Percentiles rank a stretch among this genome's conserved stretches.
These are phyloP conservation scores for Streblospio benedicti DNA, from an alignment of 1,140 invertebrate genomes.

Conservation along the genomic window DNA sequence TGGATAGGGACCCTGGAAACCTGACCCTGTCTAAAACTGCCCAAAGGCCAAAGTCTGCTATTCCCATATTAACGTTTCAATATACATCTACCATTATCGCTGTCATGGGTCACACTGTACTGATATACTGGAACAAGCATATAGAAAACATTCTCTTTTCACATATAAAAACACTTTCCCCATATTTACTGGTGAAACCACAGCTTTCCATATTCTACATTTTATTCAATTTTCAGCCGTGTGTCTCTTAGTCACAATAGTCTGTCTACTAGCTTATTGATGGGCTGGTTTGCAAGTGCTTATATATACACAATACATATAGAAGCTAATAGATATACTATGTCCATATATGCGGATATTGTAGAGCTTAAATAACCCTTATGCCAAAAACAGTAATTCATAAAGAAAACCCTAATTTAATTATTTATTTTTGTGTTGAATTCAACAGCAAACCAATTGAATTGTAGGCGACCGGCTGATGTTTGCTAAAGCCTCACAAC, in stretches of 20 bases:
- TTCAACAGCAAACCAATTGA: neutral
- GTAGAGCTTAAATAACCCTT: neutral
- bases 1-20: neutral
- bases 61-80: neutral
- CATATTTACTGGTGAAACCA: too few relatives aligned
- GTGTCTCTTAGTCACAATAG: too few relatives aligned
- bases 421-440: neutral
- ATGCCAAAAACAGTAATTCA: neutral
- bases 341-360: neutral
- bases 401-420: neutral
- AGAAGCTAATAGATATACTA: neutral
- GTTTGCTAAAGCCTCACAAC: conserved; percentile 31
- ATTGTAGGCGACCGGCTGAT: conserved; percentile 10
- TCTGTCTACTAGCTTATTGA: too few relatives aligned
- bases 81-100: neutral
- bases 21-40: neutral
- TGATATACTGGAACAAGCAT: too few relatives aligned
- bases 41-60: neutral
- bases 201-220: too few relatives aligned
- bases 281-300: too few relatives aligned
- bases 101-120: neutral
- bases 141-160: too few relatives aligned
- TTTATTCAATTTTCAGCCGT: too few relatives aligned
- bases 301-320: neutral
- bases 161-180: too few relatives aligned